Base-by-base conservation (phyloP, 2,888 invertebrate species). In the Argyra leucocephala region DNA sequence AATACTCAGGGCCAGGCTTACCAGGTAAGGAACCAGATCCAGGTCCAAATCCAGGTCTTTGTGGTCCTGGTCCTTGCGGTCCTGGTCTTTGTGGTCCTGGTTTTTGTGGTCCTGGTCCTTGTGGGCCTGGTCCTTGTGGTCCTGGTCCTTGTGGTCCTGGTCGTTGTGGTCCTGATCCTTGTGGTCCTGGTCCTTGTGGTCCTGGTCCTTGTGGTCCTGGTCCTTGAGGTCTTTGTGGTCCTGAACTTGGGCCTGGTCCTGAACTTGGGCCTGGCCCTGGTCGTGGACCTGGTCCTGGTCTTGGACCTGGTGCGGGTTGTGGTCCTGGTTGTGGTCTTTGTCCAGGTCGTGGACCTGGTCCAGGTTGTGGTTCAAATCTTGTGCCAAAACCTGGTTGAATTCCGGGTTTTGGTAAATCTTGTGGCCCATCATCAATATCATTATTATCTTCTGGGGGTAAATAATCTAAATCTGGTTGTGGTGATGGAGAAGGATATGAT, bases 331-430 rank as follows among this genome's bases (percentile, higher is more conserved):
- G 2, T n/a, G 57, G 57, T 4, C 12, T 12, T 36, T 6, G 36
- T 31, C 18, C 18, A 4, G 12, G 9, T 58, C 22, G 1, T 58
- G 58, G 7, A 2, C 22, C 58, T 1, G 58, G 58, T 58, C 58
- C 7, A 22, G 58, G 7, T 2, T 9, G 22, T 1, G 58, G 58
- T 58, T 22, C 7, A 22, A 22, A 2, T 2, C 15, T 10, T 22
- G 58, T 22, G 4, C 58, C 21, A 7, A 3, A 9, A 1, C 22
- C 62, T 22, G 68, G 63, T 31, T 65, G 68, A 1, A 69, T 67
- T 18, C 65, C 60, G 24, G 63, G 60, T 22, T 12, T 72, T 0
- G 71, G 69, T 62, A 72, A 72, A 1, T 66, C 65, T 18, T 68
- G 66, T n/a, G 65, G 67, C 1, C 72, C 71, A 59, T 1, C 24